phyloP scores from a whole-genome alignment of 2,113 vertebrate genomes.

The Fukomys damarensis region DNA sequence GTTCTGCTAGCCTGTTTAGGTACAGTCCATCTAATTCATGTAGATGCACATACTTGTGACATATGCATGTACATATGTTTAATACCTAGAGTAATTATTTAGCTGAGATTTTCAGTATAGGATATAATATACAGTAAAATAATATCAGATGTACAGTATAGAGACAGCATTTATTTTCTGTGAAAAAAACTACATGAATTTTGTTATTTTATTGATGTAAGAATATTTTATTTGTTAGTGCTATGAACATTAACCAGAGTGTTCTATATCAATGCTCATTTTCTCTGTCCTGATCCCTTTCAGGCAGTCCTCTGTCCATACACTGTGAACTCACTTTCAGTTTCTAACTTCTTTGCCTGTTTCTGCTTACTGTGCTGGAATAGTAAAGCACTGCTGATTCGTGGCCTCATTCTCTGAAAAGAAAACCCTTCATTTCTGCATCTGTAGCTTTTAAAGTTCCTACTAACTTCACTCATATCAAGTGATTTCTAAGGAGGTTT shows the following conservation, averaged over 20 bases:
- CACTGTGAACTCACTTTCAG: background rate
- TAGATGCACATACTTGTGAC: background rate
- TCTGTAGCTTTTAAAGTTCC: background rate
- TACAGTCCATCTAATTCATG: background rate
- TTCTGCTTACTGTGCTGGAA: background rate
- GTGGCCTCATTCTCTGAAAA: background rate
- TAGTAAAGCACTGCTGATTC: background rate
- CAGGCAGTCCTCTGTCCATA: background rate
- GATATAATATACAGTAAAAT: background rate
- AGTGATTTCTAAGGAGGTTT: background rate
- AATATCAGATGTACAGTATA: background rate
- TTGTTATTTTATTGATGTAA: background rate
- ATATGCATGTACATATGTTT: background rate
- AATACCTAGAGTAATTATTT: background rate
- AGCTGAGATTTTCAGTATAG: background rate
- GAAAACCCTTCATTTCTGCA: background rate
- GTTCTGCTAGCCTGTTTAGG: conserved; percentile 50
- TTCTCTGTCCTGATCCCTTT: background rate
- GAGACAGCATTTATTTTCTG: background rate
- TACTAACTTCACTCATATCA: background rate
- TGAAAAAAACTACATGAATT: background rate
- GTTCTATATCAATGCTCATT: background rate
- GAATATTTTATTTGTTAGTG: background rate
- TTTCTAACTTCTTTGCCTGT: background rate
- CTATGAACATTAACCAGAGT: background rate